Evolutionary conservation across 2,797 vertebrate species (phyloP).

Genomic region (Semotilus atromaculatus): DNA sequence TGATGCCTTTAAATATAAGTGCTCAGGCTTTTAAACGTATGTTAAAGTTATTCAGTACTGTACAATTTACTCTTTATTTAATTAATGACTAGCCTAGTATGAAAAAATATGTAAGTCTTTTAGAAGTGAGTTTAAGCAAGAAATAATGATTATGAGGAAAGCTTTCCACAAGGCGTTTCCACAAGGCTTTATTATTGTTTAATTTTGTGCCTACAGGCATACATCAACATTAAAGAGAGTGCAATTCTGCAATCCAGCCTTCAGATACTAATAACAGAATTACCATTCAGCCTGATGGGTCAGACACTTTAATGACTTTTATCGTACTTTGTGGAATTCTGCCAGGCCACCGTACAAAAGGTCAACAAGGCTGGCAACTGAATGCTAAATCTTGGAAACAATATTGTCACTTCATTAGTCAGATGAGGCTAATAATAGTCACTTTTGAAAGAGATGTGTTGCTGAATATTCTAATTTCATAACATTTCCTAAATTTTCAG

Average conservation of each 20-base stretch:
- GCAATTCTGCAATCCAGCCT: neutral
- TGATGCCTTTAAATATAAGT: neutral
- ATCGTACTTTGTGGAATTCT: conserved; percentile 7
- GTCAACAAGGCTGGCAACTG: conserved; percentile 12
- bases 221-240: neutral
- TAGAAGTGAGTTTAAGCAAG: neutral
- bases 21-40: neutral
- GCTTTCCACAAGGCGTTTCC: neutral
- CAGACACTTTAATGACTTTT: conserved; percentile 19
- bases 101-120: neutral
- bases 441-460: neutral
- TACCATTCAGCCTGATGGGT: neutral
- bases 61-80: neutral
- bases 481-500: neutral
- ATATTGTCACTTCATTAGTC: neutral
- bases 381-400: conserved; percentile 7
- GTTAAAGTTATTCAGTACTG: neutral
- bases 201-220: neutral
- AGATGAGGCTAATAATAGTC: neutral
- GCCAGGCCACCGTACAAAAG: conserved; percentile 14
- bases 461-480: neutral
- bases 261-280: neutral
- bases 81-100: neutral
- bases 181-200: conserved; percentile 3
- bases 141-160: neutral